Evolutionary conservation across 2,113 vertebrate species (phyloP).

Genomic region (Nibea albiflora): DNA sequence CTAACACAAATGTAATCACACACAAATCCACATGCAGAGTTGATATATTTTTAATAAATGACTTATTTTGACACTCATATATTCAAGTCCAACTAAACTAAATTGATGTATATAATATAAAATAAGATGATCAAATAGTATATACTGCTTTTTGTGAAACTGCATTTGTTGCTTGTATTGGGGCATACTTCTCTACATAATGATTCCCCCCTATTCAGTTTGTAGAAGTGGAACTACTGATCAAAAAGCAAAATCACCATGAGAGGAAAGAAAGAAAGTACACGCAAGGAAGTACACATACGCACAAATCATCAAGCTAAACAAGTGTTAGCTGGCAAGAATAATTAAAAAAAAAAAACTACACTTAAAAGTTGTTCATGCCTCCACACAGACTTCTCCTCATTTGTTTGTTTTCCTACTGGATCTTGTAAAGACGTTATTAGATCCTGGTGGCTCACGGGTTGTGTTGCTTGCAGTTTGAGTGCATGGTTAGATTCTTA

Average conservation of each 20-base stretch:
- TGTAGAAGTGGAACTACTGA: conserved; percentile 3
- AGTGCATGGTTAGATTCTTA: conserved; percentile 10
- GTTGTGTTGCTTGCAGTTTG: conserved; percentile 24
- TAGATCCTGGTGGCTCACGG: conserved; percentile 5
- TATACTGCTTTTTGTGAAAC: neutral
- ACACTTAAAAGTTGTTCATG: too few species aligned
- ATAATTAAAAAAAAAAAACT: too few species aligned
- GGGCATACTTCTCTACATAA: neutral
- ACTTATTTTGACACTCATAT: neutral
- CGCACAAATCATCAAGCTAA: too few species aligned
- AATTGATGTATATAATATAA: neutral
- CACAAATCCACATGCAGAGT: neutral
- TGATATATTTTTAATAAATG: neutral
- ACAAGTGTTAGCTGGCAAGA: too few species aligned
- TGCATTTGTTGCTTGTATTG: conserved; percentile 13
- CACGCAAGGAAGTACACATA: neutral
- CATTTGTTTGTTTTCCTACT: neutral
- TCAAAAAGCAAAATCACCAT: conserved; percentile 26
- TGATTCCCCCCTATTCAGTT: conserved; percentile 8
- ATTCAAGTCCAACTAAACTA: neutral
- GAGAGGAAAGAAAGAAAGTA: conserved; percentile 23
- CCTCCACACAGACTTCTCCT: neutral
- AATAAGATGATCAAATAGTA: neutral
- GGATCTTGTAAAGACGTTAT: neutral
- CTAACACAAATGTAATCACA: neutral